phyloP scores from a whole-genome alignment of 2,888 invertebrate genomes.

The Lepidochitona cinerea region DNA sequence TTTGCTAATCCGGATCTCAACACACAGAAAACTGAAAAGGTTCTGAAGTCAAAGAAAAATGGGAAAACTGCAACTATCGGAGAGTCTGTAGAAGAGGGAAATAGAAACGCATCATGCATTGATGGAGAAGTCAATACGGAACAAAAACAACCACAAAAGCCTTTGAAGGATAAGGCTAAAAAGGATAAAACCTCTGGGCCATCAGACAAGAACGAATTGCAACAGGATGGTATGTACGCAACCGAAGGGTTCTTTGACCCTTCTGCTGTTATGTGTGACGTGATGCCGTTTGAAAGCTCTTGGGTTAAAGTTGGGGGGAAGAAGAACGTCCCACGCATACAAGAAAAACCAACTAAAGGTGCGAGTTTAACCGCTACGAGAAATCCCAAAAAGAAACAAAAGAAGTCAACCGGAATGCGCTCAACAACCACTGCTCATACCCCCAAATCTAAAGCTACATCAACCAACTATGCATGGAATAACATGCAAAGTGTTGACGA shows the following conservation, averaged over 20 bases:
- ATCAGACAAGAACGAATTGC: background rate
- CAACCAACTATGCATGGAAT: background rate
- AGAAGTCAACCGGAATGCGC: no score
- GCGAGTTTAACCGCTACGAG: background rate
- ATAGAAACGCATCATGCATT: background rate
- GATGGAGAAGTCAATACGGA: background rate
- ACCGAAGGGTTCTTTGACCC: background rate
- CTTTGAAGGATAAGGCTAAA: background rate
- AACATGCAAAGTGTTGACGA: background rate
- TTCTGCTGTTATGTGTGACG: background rate
- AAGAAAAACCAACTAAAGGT: background rate
- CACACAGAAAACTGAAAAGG: no score
- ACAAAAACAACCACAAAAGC: no score
- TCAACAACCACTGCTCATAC: no score
- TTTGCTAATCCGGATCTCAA: slow-evolving; percentile 1
- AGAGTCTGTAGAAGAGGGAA: background rate
- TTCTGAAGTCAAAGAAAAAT: background rate
- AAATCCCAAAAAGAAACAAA: background rate
- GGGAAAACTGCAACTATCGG: background rate
- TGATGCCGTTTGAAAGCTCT: background rate
- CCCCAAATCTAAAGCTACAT: background rate
- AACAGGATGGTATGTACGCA: background rate
- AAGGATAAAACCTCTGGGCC: background rate
- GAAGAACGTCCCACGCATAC: background rate
- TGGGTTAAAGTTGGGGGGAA: background rate